Conservation (phyloP, 2,797 vertebrate genomes). For the Argya squamiceps region DNA sequence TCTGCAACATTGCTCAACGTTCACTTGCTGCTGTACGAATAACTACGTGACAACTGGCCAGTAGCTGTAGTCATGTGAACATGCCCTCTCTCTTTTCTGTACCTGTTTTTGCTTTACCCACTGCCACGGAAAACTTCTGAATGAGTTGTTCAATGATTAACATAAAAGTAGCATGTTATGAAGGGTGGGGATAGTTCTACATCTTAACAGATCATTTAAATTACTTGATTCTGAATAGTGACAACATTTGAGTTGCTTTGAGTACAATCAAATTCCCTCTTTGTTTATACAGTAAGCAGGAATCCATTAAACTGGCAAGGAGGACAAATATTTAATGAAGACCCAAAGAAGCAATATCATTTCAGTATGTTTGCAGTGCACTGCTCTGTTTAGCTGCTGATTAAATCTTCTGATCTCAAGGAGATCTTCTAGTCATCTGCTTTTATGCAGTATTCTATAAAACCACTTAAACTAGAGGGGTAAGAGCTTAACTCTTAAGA, state of each 20-base stretch:
- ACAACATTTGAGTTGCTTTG: background rate
- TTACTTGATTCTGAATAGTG: background rate
- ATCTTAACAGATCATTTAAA: background rate
- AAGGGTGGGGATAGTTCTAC: background rate
- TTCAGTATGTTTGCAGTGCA: background rate
- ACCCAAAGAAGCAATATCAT: background rate
- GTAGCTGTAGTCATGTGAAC: background rate
- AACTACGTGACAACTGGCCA: background rate
- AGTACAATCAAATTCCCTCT: background rate
- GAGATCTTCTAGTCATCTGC: background rate
- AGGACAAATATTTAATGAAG: conserved; percentile 28
- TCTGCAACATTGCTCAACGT: background rate
- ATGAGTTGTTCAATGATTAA: background rate
- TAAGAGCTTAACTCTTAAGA: background rate
- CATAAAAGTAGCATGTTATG: background rate
- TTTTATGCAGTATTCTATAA: background rate
- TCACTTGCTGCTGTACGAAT: background rate
- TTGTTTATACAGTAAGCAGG: background rate
- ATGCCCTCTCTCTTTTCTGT: background rate
- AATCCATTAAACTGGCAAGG: background rate
- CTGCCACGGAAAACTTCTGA: background rate
- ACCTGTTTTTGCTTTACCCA: background rate
- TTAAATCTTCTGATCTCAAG: background rate
- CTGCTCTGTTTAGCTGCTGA: background rate
- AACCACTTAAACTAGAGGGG: background rate